These are phyloP conservation scores for Onychostoma macrolepis DNA, from an alignment of 2,113 vertebrate species.

Conservation along the genomic window DNA sequence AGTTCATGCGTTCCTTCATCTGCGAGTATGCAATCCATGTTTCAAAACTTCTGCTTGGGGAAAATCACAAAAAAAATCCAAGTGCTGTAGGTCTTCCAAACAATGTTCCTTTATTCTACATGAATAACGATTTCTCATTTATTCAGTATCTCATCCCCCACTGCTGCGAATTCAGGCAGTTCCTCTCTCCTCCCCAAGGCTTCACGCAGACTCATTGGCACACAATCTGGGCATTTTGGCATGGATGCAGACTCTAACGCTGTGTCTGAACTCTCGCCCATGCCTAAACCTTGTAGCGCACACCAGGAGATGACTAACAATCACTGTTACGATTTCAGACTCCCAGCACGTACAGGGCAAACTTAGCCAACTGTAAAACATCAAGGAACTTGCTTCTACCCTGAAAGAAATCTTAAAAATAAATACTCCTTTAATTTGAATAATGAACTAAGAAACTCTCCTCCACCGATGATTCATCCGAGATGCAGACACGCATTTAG, in stretches of 20 bases:
- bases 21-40: not conserved
- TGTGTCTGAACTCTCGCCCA: constrained; percentile 63
- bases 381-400: not conserved
- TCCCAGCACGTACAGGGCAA: constrained; percentile 28
- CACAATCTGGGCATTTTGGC: constrained; percentile 54
- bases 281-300: constrained; percentile 66
- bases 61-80: not conserved
- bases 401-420: constrained; percentile 28
- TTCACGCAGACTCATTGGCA: constrained; percentile 72
- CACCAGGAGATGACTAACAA: constrained; percentile 60
- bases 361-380: constrained; percentile 39
- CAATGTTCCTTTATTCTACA: constrained; percentile 41
- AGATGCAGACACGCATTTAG: constrained; percentile 21
- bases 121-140: constrained; percentile 67
- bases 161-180: constrained; percentile 74
- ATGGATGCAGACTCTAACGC: constrained; percentile 69
- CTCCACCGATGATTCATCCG: constrained; percentile 8
- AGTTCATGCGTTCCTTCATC: not conserved
- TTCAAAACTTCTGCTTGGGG: not conserved
- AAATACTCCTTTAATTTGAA: constrained; percentile 29
- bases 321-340: constrained; percentile 39
- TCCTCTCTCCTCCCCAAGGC: constrained; percentile 65
- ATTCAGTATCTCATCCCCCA: constrained; percentile 77
- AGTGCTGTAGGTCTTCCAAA: constrained; percentile 33
- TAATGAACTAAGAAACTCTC: constrained; percentile 19